phyloP scores from a whole-genome alignment of 2,113 vertebrate genomes.

The Tragulus kanchil region DNA sequence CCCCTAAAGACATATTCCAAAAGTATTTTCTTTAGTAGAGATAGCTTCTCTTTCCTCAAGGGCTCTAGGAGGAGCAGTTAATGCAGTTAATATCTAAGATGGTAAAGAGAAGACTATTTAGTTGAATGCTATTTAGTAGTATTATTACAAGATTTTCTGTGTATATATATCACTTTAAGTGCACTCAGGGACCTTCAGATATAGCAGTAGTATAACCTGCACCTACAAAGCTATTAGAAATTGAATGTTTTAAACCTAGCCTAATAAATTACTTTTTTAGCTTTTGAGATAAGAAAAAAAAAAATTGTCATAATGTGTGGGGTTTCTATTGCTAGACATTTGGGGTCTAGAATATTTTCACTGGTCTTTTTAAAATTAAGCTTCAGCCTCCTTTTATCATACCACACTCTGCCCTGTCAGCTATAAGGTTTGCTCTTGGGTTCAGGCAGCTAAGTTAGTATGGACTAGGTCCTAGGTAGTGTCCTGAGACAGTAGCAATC shows the following conservation, averaged over 20 bases:
- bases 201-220: neutral
- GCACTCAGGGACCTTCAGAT: neutral
- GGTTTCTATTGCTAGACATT: neutral
- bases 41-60: neutral
- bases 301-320: neutral
- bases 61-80: neutral
- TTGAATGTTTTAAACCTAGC: neutral
- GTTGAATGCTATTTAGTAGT: neutral
- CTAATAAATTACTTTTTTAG: neutral
- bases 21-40: neutral
- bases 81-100: neutral
- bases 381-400: neutral
- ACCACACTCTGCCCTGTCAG: neutral
- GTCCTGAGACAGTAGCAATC: neutral
- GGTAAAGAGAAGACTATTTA: neutral
- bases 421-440: neutral
- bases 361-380: neutral
- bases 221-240: neutral
- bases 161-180: neutral
- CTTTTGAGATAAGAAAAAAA: neutral
- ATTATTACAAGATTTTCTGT: neutral
- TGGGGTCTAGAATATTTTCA: constrained; percentile 1
- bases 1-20: neutral
- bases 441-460: neutral
- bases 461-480: neutral